Evolutionary conservation across 2,113 vertebrate genomes (phyloP), one percentile per base, ranked within the genome.

Genomic region (Nesogale talazaci): DNA sequence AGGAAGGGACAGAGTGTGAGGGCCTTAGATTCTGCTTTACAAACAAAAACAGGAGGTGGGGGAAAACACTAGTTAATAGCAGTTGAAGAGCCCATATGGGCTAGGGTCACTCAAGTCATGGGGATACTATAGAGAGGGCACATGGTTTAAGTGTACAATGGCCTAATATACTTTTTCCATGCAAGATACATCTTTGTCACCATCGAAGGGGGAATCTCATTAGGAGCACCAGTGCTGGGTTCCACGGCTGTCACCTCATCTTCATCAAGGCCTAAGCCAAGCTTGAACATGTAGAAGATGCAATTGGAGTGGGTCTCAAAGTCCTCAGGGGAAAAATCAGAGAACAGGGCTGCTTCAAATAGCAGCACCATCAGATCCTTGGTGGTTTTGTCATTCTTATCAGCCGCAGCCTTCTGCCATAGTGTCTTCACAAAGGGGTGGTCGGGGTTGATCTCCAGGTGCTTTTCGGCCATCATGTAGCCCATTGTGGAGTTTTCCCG

Each of bases 341-440:
- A 99, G 27, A 99, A 99, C 88, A 99, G 98, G 0, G 99, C 99
- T 0, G 99, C 99, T 95, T 99, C n/a, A n/a, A n/a, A n/a, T n/a
- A n/a, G n/a, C n/a, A n/a, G n/a, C n/a, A n/a, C n/a, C n/a, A n/a
- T n/a, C 99, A 0, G 98, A 82, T 99, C 99, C 94, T 99, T 99
- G 87, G 99, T 99, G 0, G 99, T 99, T 95, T 99, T 99, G 97
- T 99, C 99, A 0, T 99, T 99, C 96, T 99, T 99, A 96, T 99
- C 99, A 0, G 98, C 98, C 1, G 99, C 99, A 0, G 99, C 99
- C 97, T 99, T 99, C 98, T 99, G 98, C 70, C 98, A 65, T 59
- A 99, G 98, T 0, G 99, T 99, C 95, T 99, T 99, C 97, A 99
- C 98, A 14, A 99, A 98, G 46, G n/a, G n/a, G n/a, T n/a, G n/a